Percentiles rank a stretch among this genome's conserved stretches.
phyloP scores from a whole-genome alignment of 2,888 invertebrate species.

The Trissonchulus latispiculum region DNA sequence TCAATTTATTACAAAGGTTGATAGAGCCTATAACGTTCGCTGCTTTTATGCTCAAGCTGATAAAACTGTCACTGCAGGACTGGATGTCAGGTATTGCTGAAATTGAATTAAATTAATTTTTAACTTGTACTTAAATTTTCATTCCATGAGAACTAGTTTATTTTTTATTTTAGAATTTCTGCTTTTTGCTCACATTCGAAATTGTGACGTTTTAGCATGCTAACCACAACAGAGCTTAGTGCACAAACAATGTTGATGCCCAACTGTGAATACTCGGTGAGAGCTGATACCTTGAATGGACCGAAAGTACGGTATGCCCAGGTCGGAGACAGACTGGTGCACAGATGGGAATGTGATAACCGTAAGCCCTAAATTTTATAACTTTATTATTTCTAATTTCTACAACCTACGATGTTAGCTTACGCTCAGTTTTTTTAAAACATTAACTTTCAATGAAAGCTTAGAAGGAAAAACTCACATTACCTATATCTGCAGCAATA shows the following conservation, averaged over 20 bases:
- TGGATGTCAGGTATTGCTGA: conserved; percentile 29
- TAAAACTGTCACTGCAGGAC: conserved; percentile 29
- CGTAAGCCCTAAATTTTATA: conserved; percentile 29
- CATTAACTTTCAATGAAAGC: too few relatives aligned
- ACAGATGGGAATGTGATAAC: conserved; percentile 36
- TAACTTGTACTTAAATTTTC: too few relatives aligned
- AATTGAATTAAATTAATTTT: too few relatives aligned
- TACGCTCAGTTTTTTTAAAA: too few relatives aligned
- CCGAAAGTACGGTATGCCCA: conserved; percentile 27
- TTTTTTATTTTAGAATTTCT: too few relatives aligned
- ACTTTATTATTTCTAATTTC: too few relatives aligned
- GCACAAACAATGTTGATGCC: conserved; percentile 32
- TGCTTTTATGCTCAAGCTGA: conserved; percentile 36
- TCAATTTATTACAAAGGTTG: conserved; percentile 36
- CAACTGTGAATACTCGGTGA: conserved; percentile 32
- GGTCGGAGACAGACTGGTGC: conserved; percentile 33
- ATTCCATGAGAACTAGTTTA: too few relatives aligned
- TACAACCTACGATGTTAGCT: too few relatives aligned
- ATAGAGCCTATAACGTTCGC: conserved; percentile 36
- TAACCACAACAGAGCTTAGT: conserved; percentile 32
- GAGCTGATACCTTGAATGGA: conserved; percentile 32
- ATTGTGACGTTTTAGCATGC: conserved; percentile 28
- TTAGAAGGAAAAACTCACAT: too few relatives aligned
- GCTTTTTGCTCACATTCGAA: too few relatives aligned
- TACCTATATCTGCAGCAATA: too few relatives aligned